Evolutionary conservation across 2,797 vertebrate genomes (phyloP), one percentile per base, ranked within the genome.

Genomic region (Oreonectes daqikongensis): DNA sequence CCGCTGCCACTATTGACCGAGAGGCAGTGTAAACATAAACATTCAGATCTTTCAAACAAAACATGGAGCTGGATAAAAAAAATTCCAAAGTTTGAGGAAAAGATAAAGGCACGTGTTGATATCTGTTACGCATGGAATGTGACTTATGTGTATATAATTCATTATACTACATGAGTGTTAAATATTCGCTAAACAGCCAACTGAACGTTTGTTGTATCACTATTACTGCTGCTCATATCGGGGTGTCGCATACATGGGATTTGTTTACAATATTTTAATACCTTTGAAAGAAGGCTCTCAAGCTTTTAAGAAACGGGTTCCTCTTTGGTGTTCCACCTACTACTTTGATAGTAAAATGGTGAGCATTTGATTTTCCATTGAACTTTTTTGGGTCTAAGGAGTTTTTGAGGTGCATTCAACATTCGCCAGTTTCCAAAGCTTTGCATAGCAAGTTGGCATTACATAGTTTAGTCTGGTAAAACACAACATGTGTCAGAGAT

Each of bases 401-500:
- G 20, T 0, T 78, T 72, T 70, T 65, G 42, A 77, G 17, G 59
- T 66, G 44, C 53, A 5, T 50, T 55, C 42, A 76, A 74, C 24
- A 68, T 48, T 65, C 46, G 46, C 28, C 42, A 57, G 63, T 79
- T 24, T 76, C 8, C 55, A 61, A 68, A 75, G 65, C 75, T 32
- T 28, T 28, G 35, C n/a, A n/a, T n/a, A n/a, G 50, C 35, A 77
- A 72, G 40, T 84, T 67, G 79, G 79, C 67, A 63, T 78, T 79
- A 61, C n/a, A 17, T 46, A 22, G 68, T 50, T 57, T 57, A 61
- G 65, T 68, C 66, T 82, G 64, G 46, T 69, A 61, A 83, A 87
- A 80, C 66, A 79, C 79, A 48, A 82, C 82, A 68, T 67, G 22
- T 77, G 66, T 83, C 79, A 79, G 57, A 83, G 79, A 79, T 63